phyloP scores from a whole-genome alignment of 2,888 invertebrate genomes.

The Dynastes maya region DNA sequence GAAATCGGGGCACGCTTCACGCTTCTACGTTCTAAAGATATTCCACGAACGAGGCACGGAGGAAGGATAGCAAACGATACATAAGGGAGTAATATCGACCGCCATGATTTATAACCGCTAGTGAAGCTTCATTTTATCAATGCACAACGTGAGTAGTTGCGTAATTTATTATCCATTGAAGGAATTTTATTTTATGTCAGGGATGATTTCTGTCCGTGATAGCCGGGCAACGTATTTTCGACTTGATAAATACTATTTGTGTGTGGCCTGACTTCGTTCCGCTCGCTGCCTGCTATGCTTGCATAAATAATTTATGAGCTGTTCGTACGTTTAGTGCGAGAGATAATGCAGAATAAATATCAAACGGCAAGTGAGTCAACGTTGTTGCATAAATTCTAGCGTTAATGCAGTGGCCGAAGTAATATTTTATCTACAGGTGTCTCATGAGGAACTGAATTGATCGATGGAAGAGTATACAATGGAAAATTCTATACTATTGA shows the following conservation, averaged over 20 bases:
- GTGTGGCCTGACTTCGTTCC: not conserved
- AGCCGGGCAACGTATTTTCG: constrained; percentile 8
- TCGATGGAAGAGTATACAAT: too few species aligned
- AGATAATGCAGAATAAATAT: constrained; percentile 20
- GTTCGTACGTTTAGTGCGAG: not conserved
- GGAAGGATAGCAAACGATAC: constrained; percentile 24
- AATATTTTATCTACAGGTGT: not conserved
- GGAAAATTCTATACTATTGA: too few species aligned
- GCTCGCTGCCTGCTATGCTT: not conserved
- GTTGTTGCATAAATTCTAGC: not conserved
- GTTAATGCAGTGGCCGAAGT: not conserved
- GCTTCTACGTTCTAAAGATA: not conserved
- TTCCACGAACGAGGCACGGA: not conserved
- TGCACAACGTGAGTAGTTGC: constrained; percentile 26
- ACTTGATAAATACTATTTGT: constrained; percentile 42
- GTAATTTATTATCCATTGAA: constrained; percentile 43
- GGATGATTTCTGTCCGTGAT: constrained; percentile 34
- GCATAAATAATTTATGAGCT: constrained; percentile 37
- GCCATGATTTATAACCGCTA: constrained; percentile 28
- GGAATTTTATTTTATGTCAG: constrained; percentile 39
- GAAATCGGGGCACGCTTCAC: not conserved
- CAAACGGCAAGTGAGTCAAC: not conserved
- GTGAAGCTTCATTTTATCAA: constrained; percentile 43
- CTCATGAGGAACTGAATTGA: too few species aligned
- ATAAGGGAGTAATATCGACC: constrained; percentile 36